phyloP scores from a whole-genome alignment of 2,797 vertebrate genomes.

The Sebastes taczanowskii region DNA sequence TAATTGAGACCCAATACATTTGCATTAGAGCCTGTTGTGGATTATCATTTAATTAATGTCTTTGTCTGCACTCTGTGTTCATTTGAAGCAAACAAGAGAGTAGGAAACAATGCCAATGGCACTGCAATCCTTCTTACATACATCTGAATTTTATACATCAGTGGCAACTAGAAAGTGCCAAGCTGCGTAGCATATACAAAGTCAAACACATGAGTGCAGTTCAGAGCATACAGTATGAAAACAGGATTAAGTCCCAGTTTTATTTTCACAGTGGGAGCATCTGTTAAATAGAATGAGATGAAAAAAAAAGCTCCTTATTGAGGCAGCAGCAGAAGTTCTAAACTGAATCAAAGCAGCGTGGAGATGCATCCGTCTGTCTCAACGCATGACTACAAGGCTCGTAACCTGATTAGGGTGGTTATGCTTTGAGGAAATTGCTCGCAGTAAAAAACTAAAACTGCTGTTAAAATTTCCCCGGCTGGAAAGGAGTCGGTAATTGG shows the following conservation, averaged over 20 bases:
- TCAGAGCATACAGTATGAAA: background rate
- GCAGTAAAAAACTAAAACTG: slow-evolving; percentile 8
- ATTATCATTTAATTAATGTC: background rate
- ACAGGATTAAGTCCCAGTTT: background rate
- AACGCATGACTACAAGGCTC: slow-evolving; percentile 16
- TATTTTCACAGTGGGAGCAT: slow-evolving; percentile 19
- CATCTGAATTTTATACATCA: slow-evolving; percentile 1
- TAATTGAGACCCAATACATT: background rate
- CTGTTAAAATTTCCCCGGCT: slow-evolving; percentile 12
- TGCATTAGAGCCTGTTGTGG: background rate
- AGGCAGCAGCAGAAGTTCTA: background rate
- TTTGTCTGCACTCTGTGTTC: background rate
- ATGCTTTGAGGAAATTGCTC: slow-evolving; percentile 38
- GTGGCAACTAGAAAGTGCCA: background rate
- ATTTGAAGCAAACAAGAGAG: background rate
- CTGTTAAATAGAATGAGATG: slow-evolving; percentile 9
- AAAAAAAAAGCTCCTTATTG: background rate
- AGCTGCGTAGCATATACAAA: background rate
- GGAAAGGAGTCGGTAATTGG: slow-evolving; percentile 26
- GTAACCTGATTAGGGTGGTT: slow-evolving; percentile 46
- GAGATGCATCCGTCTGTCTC: slow-evolving; percentile 23
- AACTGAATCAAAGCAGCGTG: slow-evolving; percentile 20
- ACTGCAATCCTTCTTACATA: background rate
- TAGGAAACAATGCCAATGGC: background rate
- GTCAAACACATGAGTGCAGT: background rate